Base-by-base conservation (phyloP, 2,797 vertebrate genomes). In the Peromyscus eremicus region DNA sequence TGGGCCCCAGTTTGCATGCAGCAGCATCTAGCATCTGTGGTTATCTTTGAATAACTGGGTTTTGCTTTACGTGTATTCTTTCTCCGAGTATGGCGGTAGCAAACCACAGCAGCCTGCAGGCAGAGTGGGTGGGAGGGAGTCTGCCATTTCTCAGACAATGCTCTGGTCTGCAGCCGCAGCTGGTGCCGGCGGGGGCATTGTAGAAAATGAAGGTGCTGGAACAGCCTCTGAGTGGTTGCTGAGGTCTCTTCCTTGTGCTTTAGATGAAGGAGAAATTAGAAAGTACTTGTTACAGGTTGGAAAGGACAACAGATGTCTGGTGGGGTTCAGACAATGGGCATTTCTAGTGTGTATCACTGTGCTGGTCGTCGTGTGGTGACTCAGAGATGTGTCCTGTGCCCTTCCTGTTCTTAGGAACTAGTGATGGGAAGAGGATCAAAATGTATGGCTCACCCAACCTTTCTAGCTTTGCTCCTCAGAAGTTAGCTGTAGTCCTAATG, bases 11-110 rank as follows among this genome's bases (percentile, higher is more conserved):
- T 77, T 19, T 95, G 83, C 34, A 14, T 6, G 52, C 46, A 46
- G 2, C 34, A 55, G 43, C 46, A 37, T 57, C 83, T 89, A 34
- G 70, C 75, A 6, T 93, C 93, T 87, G 82, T 87, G 68, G 75
- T 87, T 81, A 64, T 64, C 79, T 70, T 32, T 64, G 95, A 83
- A 91, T 77, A 89, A 86, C 10, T 0, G 46, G n/a, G 23, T 64
- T 81, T 81, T 86, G 21, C 91, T 83, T 88, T 92, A 32, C 25
- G 21, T 84, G 71, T 43, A 1, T 66, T 88, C 91, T 93, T 90
- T 62, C 87, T 89, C 68, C 21, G 87, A 81, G 66, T 62, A 13
- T 79, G 60, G 27, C 25, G 29, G 73, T 83, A 81, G 86, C 73
- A 29, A 79, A 79, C 92, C 91, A 55, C 83, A 82, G 73, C 29